phyloP scores from a whole-genome alignment of 2,797 vertebrate genomes.

The Borostomias antarcticus region DNA sequence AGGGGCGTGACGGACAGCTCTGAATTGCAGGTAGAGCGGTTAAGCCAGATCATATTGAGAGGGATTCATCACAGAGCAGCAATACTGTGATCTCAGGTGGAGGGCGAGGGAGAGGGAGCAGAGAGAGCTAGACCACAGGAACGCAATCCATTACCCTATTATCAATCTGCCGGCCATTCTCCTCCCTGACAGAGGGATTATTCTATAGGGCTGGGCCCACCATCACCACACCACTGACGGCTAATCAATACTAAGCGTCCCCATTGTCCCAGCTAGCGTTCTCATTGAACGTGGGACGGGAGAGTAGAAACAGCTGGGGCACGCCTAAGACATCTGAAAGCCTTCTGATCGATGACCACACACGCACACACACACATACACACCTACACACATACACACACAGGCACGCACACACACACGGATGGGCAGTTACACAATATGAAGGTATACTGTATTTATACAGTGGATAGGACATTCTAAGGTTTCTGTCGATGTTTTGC shows the following conservation, averaged over 20 bases:
- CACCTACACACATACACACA: too few species aligned
- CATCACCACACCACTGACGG: constrained; percentile 70
- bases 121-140: constrained; percentile 7
- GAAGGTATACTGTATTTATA: background rate
- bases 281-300: constrained; percentile 45
- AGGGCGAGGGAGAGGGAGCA: background rate
- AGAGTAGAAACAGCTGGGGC: constrained; percentile 51
- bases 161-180: constrained; percentile 71
- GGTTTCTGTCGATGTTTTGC: too few species aligned
- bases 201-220: constrained; percentile 65
- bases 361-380: too few species aligned
- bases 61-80: constrained; percentile 7
- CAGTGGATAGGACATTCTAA: constrained; percentile 26
- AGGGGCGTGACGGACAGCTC: background rate
- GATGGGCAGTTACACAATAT: constrained; percentile 18
- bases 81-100: background rate
- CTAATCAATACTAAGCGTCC: constrained; percentile 74
- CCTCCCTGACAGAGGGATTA: constrained; percentile 62
- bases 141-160: constrained; percentile 51
- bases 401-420: constrained; percentile 15
- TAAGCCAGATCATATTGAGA: background rate
- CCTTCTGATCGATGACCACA: constrained; percentile 18
- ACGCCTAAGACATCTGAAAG: constrained; percentile 45
- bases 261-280: too few species aligned
- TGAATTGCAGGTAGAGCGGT: background rate